These are phyloP conservation scores for Riptortus pedestris DNA, from an alignment of 1,140 invertebrate genomes.

Conservation along the genomic window DNA sequence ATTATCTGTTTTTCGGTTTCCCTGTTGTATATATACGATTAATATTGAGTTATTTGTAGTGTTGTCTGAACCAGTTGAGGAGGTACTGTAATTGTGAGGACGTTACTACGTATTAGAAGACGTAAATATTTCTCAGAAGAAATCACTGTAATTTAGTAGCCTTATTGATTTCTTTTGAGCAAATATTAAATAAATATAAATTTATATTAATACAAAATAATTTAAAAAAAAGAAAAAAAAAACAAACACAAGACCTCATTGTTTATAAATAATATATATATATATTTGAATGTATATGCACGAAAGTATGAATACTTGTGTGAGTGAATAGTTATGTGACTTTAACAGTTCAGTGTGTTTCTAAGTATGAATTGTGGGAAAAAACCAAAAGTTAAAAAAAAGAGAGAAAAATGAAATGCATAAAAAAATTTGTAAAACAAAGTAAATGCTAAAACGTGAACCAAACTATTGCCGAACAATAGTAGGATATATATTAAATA, in stretches of 20 bases:
- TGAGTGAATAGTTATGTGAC: not conserved
- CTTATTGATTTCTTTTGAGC: not conserved
- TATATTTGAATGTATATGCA: not conserved
- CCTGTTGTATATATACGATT: not conserved
- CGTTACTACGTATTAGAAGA: not conserved
- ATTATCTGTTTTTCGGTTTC: conserved; percentile 7
- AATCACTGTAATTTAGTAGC: not conserved
- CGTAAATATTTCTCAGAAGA: not conserved
- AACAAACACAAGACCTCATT: too few relatives aligned
- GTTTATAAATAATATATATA: too few relatives aligned
- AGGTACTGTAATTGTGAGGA: not conserved
- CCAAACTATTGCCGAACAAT: not conserved
- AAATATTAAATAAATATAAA: not conserved
- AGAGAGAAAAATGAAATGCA: not conserved
- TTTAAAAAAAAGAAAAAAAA: too few relatives aligned
- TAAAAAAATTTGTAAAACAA: too few relatives aligned
- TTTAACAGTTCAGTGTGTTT: too few relatives aligned
- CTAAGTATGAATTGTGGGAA: too few relatives aligned
- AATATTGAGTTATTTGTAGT: not conserved
- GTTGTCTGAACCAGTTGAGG: not conserved
- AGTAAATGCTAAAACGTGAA: too few relatives aligned
- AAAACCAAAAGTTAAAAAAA: not conserved
- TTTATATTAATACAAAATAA: not conserved
- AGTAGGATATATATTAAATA: not conserved
- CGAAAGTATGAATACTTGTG: not conserved